Base-by-base conservation (phyloP, 2,888 invertebrate genomes). In the Diploptera punctata region DNA sequence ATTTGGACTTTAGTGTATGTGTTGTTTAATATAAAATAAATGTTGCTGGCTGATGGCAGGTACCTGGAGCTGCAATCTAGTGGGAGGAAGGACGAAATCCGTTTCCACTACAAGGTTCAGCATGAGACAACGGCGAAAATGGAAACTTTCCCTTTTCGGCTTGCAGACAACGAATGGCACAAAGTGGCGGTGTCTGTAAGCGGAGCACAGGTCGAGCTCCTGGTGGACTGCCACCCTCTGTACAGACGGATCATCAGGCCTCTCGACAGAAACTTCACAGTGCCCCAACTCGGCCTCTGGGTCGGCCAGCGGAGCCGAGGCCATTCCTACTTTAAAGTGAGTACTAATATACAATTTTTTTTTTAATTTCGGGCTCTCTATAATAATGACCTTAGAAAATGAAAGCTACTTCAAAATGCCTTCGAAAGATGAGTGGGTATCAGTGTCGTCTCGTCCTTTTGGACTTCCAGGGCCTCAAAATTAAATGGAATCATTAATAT, bases 61-160 rank as follows among this genome's bases (percentile, higher is more conserved):
- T 94, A 93, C 87, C 87, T 95, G 87, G 95, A 96, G 87, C 88
- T 96, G 84, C 94, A 95, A 86, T 95, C 94, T 82, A 94, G 93
- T 84, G 95, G 95, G 78, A 89, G 94, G 76, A 91, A 91, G 80
- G 92, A 94, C 84, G 95, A 95, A 85, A 90, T 94, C 81, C 90
- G 94, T 78, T 87, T 94, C 82, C 93, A 93, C 85, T 94, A 94
- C 84, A 90, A 90, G 82, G 89, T 90, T 79, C 76, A 77, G 75
- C 71, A 73, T 77, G 87, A 87, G 80, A 87, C 88, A 72, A 83
- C 83, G 78, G 87, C 91, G 79, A 90, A 91, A 81, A 91, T 93
- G 79, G 95, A 95, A 87, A 91, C 93, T 81, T 95, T 96, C 87
- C 93, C 93, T 79, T 93, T 92, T 85, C 90, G 91, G 80, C 87